phyloP scores from a whole-genome alignment of 2,888 invertebrate species.

The Lysandra coridon region DNA sequence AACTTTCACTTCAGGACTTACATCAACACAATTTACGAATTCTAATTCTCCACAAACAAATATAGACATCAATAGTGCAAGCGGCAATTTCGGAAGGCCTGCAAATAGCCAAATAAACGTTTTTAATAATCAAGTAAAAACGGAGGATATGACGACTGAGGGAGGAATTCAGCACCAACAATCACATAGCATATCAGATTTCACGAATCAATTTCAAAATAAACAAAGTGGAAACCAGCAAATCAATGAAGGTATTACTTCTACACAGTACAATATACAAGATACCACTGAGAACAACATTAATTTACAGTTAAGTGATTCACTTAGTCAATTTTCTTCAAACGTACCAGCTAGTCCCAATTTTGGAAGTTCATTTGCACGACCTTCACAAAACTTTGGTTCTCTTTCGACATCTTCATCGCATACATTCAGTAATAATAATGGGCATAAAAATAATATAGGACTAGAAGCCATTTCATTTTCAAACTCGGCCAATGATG shows the following conservation, averaged over 20 bases:
- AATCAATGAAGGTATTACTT: background rate
- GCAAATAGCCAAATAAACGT: background rate
- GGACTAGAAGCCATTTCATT: background rate
- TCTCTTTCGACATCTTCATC: background rate
- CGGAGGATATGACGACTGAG: background rate
- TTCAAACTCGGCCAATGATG: background rate
- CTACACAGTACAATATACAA: background rate
- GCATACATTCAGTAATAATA: background rate
- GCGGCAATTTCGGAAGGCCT: background rate
- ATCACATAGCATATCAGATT: background rate
- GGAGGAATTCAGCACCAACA: background rate
- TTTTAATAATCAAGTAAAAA: background rate
- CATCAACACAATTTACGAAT: background rate
- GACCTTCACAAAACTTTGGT: background rate
- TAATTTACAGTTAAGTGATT: background rate
- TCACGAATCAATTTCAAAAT: background rate
- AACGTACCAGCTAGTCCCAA: background rate
- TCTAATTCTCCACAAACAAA: background rate
- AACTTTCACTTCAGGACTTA: background rate
- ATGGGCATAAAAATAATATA: background rate
- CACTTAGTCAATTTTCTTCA: constrained; percentile 16
- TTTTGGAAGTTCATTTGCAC: background rate
- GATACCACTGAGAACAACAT: background rate
- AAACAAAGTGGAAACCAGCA: background rate
- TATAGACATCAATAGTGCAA: background rate